phyloP scores from a whole-genome alignment of 2,113 vertebrate genomes.

The Rhinogobius similis region DNA sequence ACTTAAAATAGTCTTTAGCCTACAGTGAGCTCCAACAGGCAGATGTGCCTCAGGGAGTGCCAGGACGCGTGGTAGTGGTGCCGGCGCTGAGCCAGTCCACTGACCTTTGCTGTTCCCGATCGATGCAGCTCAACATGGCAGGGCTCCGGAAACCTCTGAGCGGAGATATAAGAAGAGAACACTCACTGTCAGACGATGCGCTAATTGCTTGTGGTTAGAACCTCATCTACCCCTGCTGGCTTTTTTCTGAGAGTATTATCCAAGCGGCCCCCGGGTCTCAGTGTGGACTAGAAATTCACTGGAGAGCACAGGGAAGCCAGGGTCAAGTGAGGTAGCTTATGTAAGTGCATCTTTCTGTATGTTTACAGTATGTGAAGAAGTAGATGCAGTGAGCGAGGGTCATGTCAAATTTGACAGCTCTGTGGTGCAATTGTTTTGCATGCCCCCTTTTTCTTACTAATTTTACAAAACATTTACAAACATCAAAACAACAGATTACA shows the following conservation, averaged over 20 bases:
- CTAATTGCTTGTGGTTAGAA: conserved; percentile 72
- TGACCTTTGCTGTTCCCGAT: conserved; percentile 74
- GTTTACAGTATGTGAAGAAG: background rate
- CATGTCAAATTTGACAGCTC: background rate
- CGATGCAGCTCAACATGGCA: conserved; percentile 69
- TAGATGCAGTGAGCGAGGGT: background rate
- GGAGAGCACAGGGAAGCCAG: background rate
- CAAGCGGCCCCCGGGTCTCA: conserved; percentile 5
- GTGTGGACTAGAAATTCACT: conserved; percentile 10
- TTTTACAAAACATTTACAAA: no score
- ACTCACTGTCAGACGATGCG: conserved; percentile 61
- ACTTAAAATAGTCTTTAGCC: background rate
- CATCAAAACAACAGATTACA: no score
- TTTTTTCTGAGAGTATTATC: conserved; percentile 28
- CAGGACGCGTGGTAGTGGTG: conserved; percentile 16
- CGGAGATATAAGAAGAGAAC: conserved; percentile 60
- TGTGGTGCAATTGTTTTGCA: conserved; percentile 7
- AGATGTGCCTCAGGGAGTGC: conserved; percentile 38
- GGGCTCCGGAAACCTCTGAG: conserved; percentile 73
- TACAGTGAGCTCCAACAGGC: background rate
- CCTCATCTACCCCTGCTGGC: conserved; percentile 50
- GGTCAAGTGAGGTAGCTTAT: conserved; percentile 1
- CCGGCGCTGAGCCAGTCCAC: conserved; percentile 51
- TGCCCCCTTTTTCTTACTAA: background rate
- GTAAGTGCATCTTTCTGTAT: background rate